Evolutionary conservation across 35 echinoderm and acorn worm genomes (phyloP).

Genomic region (Nesometra sesokonis): DNA sequence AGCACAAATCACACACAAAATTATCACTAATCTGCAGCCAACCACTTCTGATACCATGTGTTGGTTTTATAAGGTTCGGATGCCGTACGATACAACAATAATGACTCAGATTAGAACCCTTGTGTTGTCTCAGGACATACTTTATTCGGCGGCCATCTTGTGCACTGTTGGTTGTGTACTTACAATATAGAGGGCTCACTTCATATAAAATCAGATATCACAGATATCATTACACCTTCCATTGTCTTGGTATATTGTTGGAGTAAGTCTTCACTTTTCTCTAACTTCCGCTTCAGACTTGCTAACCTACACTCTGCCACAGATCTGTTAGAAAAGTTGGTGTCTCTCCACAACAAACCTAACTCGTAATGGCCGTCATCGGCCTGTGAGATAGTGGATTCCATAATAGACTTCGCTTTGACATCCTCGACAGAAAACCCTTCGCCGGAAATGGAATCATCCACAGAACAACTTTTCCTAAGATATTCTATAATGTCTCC

Average conservation of each 20-base stretch:
- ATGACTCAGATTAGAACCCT: no score
- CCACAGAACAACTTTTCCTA: slow-evolving; percentile 4
- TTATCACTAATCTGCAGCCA: no score
- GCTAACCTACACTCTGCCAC: slow-evolving; percentile 2
- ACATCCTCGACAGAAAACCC: slow-evolving; percentile 8
- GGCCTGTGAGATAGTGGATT: slow-evolving; percentile 3
- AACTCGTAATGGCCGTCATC: slow-evolving; percentile 28
- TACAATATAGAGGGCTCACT: no score
- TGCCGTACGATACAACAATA: no score
- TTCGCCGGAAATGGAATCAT: slow-evolving; percentile 1
- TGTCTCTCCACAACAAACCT: slow-evolving; percentile 9
- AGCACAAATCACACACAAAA: no score
- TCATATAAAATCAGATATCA: no score
- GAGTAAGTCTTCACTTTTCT: slow-evolving; percentile 4
- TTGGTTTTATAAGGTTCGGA: no score
- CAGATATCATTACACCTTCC: no score
- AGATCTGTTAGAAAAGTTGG: slow-evolving; percentile 3
- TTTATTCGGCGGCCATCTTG: no score
- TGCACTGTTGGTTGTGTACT: no score
- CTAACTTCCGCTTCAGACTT: not conserved
- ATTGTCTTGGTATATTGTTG: slow-evolving; percentile 10
- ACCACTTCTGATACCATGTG: not conserved
- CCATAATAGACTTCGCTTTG: slow-evolving; percentile 15
- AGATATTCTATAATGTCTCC: slow-evolving; percentile 10
- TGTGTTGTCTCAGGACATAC: no score